Base-by-base conservation (phyloP, 2,113 vertebrate species). In the Clarias batrachus region DNA sequence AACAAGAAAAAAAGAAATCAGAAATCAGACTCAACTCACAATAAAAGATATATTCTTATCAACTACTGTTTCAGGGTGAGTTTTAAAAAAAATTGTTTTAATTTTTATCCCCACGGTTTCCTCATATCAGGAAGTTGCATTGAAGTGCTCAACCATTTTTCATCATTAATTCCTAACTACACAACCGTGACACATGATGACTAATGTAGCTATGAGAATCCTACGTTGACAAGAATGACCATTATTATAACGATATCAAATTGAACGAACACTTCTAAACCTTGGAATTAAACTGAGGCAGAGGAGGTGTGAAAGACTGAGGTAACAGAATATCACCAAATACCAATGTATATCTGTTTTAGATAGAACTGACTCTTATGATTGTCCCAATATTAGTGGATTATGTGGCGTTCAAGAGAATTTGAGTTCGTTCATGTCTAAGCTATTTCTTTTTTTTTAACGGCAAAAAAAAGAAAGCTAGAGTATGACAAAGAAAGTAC, bases 21-120 rank as follows among this genome's bases (percentile, higher is more conserved):
- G 83, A 85, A 89, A 86, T 33, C 76, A 84, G 86, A 91, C 86
- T 92, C 85, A 87, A 90, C 86, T 92, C 85, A 89, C 82, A 87
- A 90, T 89, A 89, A 90, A 92, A 80, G 82, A 86, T 82, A 85
- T 63, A 74, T 74, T 81, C 82, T 85, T 83, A 88, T 74, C 66
- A 63, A 78, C 70, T 37, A 78, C 37, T 87, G 80, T 77, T 48
- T 66, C 68, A 54, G 73, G 62, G 33, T 30, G 54, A 76, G 70
- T 56, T 60, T 41, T 41, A 37, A 33, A 33, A 33, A 33, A 41
- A 41, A 41, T 48, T 48, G 33, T 71, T 57, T 81, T 81, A n/a
- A n/a, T 25, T 60, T 33, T 57, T 81, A 59, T 14, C 54, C 33
- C 81, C 16, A 48, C 63, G 62, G 80, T 87, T 84, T 86, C 48